Conservation (phyloP, 2,113 vertebrate genomes). For the Jaculus jaculus region DNA sequence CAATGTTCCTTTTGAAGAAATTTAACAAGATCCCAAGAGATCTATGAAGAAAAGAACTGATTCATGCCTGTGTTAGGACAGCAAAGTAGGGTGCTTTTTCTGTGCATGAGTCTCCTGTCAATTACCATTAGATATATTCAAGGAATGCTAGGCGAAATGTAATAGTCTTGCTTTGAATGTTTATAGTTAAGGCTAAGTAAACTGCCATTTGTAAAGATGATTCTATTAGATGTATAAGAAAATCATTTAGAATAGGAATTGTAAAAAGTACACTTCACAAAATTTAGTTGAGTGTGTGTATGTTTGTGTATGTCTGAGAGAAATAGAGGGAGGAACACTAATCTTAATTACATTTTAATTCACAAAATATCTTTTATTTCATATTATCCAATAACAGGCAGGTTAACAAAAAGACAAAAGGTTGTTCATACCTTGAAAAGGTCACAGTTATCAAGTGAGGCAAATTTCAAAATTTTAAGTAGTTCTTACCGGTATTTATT, state of each 20-base stretch:
- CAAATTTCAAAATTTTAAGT: not conserved
- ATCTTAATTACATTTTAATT: not conserved
- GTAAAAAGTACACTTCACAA: not conserved
- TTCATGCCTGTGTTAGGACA: not conserved
- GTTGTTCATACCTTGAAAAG: not conserved
- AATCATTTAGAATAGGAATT: not conserved
- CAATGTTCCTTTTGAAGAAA: constrained; percentile 15
- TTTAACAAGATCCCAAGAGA: not conserved
- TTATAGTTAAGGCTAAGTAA: not conserved
- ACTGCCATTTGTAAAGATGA: not conserved
- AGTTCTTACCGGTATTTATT: not conserved
- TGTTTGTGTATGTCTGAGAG: no score
- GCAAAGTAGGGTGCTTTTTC: not conserved
- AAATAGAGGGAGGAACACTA: not conserved
- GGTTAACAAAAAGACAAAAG: not conserved
- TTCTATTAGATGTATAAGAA: not conserved
- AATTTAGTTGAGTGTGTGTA: not conserved
- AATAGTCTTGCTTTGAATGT: not conserved
- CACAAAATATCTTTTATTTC: not conserved
- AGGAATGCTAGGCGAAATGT: not conserved
- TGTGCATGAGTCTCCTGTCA: not conserved
- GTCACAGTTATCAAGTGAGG: not conserved
- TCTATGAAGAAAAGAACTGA: not conserved
- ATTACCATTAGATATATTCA: not conserved
- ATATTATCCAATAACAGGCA: not conserved